Base-by-base conservation (phyloP, 2,797 vertebrate species). In the Scomberomorus guttatus region DNA sequence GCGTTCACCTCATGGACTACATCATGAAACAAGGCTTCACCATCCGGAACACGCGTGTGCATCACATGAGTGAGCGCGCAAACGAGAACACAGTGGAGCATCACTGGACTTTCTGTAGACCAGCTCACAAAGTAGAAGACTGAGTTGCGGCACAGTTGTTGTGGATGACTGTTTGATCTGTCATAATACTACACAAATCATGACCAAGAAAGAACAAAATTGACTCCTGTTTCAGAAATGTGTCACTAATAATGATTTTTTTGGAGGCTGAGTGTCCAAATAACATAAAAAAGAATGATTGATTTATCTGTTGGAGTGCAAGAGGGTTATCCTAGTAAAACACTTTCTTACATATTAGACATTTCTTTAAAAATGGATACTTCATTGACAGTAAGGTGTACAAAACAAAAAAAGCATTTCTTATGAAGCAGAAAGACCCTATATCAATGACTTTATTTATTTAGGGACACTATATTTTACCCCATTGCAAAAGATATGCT, bases 51-150 rank as follows among this genome's bases (percentile, higher is more conserved):
- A 99, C 98, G 0, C 95, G 98, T 0, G 98, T 99, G 72, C 98
- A 99, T 83, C 98, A 99, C 88, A 99, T 99, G 98, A 99, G 98
- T 0, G 98, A 99, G 83, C 96, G 98, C 51, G 98, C 98, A 84
- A 99, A 99, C 0, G 98, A 99, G 79, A 99, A 99, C 95, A 99
- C 98, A 0, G 98, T 99, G 84, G 98, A 99, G 87, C 98, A 99
- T 72, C 98, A 99, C 94, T 99, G 98, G 98, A 99, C 98, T 90
- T 99, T 99, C 91, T 99, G 98, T 66, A 94, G 98, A 83, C 94
- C 97, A 67, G 98, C 98, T 77, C 96, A 96, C 87, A 99, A 99
- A 95, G 97, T 97, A 0, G 98, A 99, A 51, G 98, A 99, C 93
- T 99, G 95, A 95, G 44, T 60, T 39, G n/a, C 8, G 57, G 24